These are phyloP conservation scores for Melospiza melodia DNA, from an alignment of 2,113 vertebrate species.

Conservation along the genomic window DNA sequence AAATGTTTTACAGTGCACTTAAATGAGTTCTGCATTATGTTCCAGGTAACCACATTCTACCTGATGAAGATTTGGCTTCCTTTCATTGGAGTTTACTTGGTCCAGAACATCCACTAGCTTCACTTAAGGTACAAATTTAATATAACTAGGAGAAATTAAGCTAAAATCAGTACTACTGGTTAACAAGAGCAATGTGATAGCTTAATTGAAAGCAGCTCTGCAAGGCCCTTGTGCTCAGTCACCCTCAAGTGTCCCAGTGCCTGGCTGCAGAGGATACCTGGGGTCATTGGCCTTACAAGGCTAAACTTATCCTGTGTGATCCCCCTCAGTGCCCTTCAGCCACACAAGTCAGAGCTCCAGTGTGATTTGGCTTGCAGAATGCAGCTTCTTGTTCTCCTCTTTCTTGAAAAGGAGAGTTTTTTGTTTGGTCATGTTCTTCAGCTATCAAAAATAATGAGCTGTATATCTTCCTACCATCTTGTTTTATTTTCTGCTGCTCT, in stretches of 20 bases:
- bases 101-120: constrained; percentile 94
- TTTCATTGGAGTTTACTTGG: constrained; percentile 98
- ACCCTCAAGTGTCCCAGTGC: not conserved
- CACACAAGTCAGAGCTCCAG: not conserved
- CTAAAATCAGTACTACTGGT: not conserved
- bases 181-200: not conserved
- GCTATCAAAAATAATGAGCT: not conserved
- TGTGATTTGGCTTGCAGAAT: not conserved
- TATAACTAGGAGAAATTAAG: not conserved
- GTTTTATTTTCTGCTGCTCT: not conserved
- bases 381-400: not conserved
- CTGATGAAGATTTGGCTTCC: constrained; percentile 98
- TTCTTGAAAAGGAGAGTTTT: not conserved
- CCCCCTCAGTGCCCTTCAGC: not conserved
- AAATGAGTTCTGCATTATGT: constrained; percentile 56
- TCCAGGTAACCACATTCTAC: constrained; percentile 96
- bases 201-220: not conserved
- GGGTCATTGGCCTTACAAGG: not conserved
- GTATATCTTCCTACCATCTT: not conserved
- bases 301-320: constrained; percentile 14
- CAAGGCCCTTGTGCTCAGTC: not conserved
- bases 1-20: not conserved
- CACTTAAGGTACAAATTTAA: constrained; percentile 86
- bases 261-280: not conserved
- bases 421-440: not conserved